phyloP scores from a whole-genome alignment of 1,140 invertebrate species.

The Scaptodrosophila lebanonensis region DNA sequence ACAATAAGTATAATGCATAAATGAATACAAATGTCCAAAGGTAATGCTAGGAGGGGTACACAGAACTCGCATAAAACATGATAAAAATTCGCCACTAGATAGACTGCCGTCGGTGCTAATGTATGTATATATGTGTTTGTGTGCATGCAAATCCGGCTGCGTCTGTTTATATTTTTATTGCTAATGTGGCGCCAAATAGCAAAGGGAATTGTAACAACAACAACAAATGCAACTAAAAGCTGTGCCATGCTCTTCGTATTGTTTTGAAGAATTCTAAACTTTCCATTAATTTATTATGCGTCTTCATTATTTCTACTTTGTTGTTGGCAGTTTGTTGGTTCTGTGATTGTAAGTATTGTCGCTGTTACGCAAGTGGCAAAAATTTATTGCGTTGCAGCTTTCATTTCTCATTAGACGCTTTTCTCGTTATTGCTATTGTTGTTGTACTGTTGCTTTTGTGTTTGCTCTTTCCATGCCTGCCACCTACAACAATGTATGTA shows the following conservation, averaged over 20 bases:
- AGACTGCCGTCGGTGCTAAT: not conserved
- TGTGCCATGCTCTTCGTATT: too few species aligned
- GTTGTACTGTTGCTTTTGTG: not conserved
- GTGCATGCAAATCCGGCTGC: too few species aligned
- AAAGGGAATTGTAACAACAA: too few species aligned
- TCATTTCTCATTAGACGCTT: conserved; percentile 45
- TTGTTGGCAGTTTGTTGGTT: conserved; percentile 27
- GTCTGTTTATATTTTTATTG: conserved; percentile 50
- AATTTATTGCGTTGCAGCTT: conserved; percentile 54
- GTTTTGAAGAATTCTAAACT: conserved; percentile 58
- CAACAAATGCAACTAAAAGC: too few species aligned
- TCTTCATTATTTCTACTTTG: conserved; percentile 53
- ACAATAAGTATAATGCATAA: too few species aligned
- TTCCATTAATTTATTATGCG: conserved; percentile 44
- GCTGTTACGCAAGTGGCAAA: conserved; percentile 55
- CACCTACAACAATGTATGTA: too few species aligned
- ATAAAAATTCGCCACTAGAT: too few species aligned
- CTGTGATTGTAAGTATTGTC: conserved; percentile 3
- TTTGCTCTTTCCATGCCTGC: not conserved
- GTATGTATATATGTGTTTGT: conserved; percentile 18
- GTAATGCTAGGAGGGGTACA: too few species aligned
- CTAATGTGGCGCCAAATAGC: conserved; percentile 59
- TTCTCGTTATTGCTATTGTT: conserved; percentile 15
- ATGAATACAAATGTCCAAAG: too few species aligned
- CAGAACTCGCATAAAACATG: too few species aligned